Base-by-base conservation (phyloP, 2,888 invertebrate species). In the Aelia acuminata region DNA sequence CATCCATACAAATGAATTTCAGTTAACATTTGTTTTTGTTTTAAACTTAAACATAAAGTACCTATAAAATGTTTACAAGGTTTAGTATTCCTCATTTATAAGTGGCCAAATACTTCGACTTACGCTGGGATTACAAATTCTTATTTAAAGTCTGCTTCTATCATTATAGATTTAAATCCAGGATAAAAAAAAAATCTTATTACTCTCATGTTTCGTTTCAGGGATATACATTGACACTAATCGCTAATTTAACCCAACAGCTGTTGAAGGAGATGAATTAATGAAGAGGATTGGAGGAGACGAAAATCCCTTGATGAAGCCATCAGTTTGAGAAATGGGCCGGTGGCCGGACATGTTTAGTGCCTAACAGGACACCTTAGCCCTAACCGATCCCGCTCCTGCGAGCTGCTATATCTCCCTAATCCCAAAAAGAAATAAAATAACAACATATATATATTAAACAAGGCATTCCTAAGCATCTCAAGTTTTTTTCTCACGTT, bases 401-500 rank as follows among this genome's bases (percentile, higher is more conserved):
- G 20, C 22, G 5, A 39, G 15, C 43, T n/a, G 10, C 80, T 80
- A n/a, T 80, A 43, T 80, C 43, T 80, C 3, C 43, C n/a, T 80
- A 43, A 80, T 80, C 43, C 43, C 80, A 8, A 47, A 80, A n/a
- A 80, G n/a, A n/a, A 80, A 75, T 39, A 75, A 80, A 70, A 70
- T 43, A n/a, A n/a, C n/a, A 26, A 63, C 2, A 35, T 15, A 57
- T 26, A 57, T 26, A 70, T 70, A 80, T 80, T 80, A 80, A 80
- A 80, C n/a, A 80, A 22, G 43, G n/a, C 80, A 80, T 80, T 80
- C 80, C 80, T 80, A 80, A 47, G 80, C 80, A 80, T 47, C 80
- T 80, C 8, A n/a, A 80, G 22, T 39, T 80, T 80, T 39, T 80
- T 43, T 43, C 80, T 80, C 80, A n/a, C 43, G 43, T 80, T 47